A percentile compares a stretch with the other conserved stretches of the same genome.
Evolutionary conservation across 2,888 invertebrate genomes (phyloP).

Genomic region (Tipula confusa): DNA sequence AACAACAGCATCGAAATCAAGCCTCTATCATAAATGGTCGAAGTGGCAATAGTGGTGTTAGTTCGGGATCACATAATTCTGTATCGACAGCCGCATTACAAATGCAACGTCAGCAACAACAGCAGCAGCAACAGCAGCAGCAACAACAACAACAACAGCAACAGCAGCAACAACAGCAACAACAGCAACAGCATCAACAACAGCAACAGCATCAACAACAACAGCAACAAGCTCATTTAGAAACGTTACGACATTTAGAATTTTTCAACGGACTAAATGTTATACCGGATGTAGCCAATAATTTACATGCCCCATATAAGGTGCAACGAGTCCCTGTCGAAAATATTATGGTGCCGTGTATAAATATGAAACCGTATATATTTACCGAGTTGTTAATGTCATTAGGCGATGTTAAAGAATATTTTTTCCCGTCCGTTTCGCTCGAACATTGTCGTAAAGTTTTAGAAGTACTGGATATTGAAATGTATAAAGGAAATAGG

Average conservation of each 20-base stretch:
- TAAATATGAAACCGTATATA: conserved; percentile 80
- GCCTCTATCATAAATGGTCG: conserved; percentile 34
- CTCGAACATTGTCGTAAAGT: conserved; percentile 72
- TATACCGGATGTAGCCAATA: conserved; percentile 65
- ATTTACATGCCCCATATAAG: conserved; percentile 69
- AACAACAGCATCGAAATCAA: conserved; percentile 34
- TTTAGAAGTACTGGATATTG: conserved; percentile 73
- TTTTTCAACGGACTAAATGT: conserved; percentile 52
- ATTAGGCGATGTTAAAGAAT: conserved; percentile 71
- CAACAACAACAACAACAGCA: conserved; percentile 41
- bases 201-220: conserved; percentile 35
- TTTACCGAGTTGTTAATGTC: conserved; percentile 79
- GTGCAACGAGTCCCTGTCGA: conserved; percentile 77
- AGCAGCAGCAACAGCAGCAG: conserved; percentile 32
- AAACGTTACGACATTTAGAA: conserved; percentile 41
- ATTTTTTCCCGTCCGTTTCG: conserved; percentile 74
- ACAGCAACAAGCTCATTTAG: conserved; percentile 33
- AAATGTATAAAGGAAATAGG: conserved; percentile 79
- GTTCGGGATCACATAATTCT: conserved; percentile 34
- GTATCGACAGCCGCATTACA: conserved; percentile 13
- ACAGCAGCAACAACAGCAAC: conserved; percentile 39
- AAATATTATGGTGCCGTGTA: conserved; percentile 76
- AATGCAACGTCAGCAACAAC: conserved; percentile 28
- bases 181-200: conserved; percentile 38
- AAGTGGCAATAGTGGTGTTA: conserved; percentile 33